Evolutionary conservation across 2,888 invertebrate genomes (phyloP).

Genomic region (Pegoplata infirma): DNA sequence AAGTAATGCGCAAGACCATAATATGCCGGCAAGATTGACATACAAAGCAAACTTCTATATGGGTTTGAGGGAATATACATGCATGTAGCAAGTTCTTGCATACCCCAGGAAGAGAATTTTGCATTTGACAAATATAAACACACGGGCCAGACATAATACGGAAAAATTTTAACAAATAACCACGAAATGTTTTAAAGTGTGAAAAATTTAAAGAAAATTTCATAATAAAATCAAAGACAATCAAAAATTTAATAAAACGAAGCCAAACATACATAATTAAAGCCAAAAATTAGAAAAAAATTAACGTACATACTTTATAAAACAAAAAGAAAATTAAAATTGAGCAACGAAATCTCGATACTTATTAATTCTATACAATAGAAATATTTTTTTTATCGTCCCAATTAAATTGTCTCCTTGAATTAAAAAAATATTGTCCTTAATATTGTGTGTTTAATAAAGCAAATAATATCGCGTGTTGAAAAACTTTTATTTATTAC

Average conservation of each 20-base stretch:
- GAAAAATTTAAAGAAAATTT: conserved; percentile 11
- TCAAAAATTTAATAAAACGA: conserved; percentile 35
- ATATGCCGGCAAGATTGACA: conserved; percentile 19
- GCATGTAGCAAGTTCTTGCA: conserved; percentile 11
- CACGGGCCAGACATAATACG: conserved; percentile 26
- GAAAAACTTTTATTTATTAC: conserved; percentile 14
- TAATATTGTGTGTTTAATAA: neutral
- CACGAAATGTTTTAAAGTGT: conserved; percentile 23
- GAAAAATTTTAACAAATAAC: neutral
- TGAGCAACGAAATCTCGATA: neutral
- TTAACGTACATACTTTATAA: neutral
- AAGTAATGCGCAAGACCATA: conserved; percentile 40
- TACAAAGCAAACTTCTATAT: conserved; percentile 1
- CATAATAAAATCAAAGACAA: conserved; percentile 34
- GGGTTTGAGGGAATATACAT: neutral
- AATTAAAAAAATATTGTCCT: conserved; percentile 19
- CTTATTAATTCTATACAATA: too few species aligned
- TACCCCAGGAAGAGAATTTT: conserved; percentile 29
- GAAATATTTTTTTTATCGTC: neutral
- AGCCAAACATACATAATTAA: conserved; percentile 50
- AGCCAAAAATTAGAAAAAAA: conserved; percentile 20
- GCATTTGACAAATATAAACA: conserved; percentile 44
- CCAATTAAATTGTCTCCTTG: neutral
- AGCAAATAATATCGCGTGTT: conserved; percentile 15
- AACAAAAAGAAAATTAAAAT: neutral